Percentiles rank a stretch among this genome's conserved stretches.
phyloP scores from a whole-genome alignment of 2,888 invertebrate species.

The Hipparchia semele region DNA sequence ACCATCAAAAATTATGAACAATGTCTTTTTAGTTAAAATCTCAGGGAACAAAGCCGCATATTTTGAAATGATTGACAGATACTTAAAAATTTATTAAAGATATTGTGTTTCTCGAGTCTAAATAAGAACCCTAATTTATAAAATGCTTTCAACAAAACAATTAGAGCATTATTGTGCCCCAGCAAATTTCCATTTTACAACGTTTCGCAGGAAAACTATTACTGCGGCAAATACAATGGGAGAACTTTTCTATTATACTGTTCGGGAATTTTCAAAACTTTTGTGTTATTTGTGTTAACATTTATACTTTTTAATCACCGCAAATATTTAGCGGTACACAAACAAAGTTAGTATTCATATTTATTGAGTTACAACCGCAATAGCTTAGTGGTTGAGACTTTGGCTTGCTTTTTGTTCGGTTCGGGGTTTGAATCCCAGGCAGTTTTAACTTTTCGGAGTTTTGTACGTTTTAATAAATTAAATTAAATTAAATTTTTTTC shows the following conservation, averaged over 20 bases:
- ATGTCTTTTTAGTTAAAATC: neutral
- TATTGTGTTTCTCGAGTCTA: too few relatives aligned
- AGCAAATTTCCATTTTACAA: constrained; percentile 14
- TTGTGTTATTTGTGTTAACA: constrained; percentile 1
- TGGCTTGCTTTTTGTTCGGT: too few relatives aligned
- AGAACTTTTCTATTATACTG: constrained; percentile 12
- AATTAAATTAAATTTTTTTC: too few relatives aligned
- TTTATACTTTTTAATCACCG: neutral
- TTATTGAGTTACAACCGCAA: too few relatives aligned
- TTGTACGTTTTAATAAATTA: too few relatives aligned
- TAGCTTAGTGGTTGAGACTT: too few relatives aligned
- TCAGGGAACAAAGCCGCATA: neutral
- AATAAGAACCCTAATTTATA: constrained; percentile 1
- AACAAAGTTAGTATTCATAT: neutral
- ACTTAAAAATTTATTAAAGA: too few relatives aligned
- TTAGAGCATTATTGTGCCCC: neutral
- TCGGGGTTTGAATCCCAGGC: too few relatives aligned
- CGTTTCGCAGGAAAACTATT: constrained; percentile 10
- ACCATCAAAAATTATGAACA: too few relatives aligned
- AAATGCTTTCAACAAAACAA: constrained; percentile 16
- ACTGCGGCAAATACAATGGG: constrained; percentile 14
- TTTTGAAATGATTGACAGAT: too few relatives aligned
- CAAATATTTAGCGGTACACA: neutral
- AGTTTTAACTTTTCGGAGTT: too few relatives aligned
- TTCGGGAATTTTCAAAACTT: constrained; percentile 4